Conservation (phyloP, 1,140 invertebrate genomes). For the Meloidogyne floridensis region DNA sequence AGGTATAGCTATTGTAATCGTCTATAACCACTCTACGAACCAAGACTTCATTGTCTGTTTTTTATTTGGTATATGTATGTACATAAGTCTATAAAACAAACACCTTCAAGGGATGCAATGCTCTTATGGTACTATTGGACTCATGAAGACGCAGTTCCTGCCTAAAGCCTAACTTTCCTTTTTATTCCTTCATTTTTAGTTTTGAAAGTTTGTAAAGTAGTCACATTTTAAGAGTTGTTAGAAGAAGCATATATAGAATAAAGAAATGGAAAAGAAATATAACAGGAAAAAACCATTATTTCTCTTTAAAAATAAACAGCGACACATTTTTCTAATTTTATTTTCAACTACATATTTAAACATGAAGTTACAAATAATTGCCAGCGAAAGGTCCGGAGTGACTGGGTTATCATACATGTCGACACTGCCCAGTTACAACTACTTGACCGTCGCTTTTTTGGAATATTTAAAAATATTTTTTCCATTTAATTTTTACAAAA, state of each 20-base stretch:
- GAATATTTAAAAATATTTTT: background rate
- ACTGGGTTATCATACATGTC: background rate
- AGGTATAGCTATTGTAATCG: no score
- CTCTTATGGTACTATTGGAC: no score
- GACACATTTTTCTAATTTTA: background rate
- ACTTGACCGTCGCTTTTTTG: background rate
- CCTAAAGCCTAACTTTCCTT: no score
- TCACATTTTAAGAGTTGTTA: background rate
- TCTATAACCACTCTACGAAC: no score
- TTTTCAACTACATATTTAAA: background rate
- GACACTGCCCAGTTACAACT: background rate
- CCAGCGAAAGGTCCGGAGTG: background rate
- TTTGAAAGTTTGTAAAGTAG: no score
- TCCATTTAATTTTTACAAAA: background rate
- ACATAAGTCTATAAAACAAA: no score
- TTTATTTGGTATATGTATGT: no score
- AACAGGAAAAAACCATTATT: background rate
- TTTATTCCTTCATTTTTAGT: no score
- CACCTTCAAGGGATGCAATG: no score
- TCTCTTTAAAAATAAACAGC: background rate
- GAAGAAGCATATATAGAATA: background rate
- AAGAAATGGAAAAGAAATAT: background rate
- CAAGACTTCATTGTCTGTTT: no score
- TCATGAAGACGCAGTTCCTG: no score
- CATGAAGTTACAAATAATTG: background rate